Percentiles rank a stretch among this genome's conserved stretches.
Conservation (phyloP, 2,888 invertebrate genomes). For the Tachina fera region DNA sequence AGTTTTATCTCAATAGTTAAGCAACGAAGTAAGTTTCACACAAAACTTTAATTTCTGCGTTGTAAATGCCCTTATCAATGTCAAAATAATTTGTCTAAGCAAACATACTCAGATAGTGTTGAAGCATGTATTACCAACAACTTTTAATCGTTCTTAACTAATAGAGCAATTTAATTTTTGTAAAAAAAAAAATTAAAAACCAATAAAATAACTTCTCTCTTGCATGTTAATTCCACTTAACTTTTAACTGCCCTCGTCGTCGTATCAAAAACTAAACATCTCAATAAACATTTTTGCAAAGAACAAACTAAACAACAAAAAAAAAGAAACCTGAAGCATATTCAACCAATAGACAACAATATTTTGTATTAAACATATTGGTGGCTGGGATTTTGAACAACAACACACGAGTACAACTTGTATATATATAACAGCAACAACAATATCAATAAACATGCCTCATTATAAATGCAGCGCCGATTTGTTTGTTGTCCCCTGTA, state of each 20-base stretch:
- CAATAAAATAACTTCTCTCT: conserved; percentile 61
- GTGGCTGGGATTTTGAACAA: conserved; percentile 33
- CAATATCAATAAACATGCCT: conserved; percentile 77
- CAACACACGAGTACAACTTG: conserved; percentile 27
- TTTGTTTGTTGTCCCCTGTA: conserved; percentile 72
- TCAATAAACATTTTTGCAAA: conserved; percentile 51
- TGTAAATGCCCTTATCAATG: neutral
- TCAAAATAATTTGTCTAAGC: conserved; percentile 26
- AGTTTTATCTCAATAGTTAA: too few relatives aligned
- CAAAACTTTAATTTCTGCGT: neutral
- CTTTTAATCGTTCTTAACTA: conserved; percentile 36
- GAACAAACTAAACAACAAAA: neutral
- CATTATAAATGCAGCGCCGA: conserved; percentile 74
- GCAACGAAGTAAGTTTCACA: neutral
- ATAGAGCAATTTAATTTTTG: conserved; percentile 48
- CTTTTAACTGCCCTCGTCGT: conserved; percentile 51
- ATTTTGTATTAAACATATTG: conserved; percentile 56
- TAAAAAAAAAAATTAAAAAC: conserved; percentile 59
- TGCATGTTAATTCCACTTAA: conserved; percentile 65
- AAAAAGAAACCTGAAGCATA: conserved; percentile 36
- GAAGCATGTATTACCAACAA: neutral
- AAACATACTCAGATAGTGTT: neutral
- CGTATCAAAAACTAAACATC: conserved; percentile 65
- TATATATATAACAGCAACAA: conserved; percentile 49
- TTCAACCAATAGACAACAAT: conserved; percentile 34